Percentiles rank a stretch among this genome's conserved stretches.
These are phyloP conservation scores for Neomorphus geoffroyi DNA, from an alignment of 2,797 vertebrate species.

Conservation along the genomic window DNA sequence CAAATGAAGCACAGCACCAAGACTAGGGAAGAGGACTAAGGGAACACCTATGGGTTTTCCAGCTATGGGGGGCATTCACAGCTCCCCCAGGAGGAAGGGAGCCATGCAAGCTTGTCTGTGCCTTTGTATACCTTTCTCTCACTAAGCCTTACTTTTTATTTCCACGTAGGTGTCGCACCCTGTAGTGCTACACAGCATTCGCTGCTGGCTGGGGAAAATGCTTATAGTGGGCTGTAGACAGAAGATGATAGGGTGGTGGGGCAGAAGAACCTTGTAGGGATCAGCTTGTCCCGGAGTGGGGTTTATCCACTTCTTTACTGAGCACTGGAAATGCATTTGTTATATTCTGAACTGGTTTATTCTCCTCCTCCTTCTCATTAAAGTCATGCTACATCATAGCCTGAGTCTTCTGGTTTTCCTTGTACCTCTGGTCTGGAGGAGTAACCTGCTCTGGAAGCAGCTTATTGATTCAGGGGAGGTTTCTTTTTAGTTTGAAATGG, in stretches of 20 bases:
- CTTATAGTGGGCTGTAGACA: neutral
- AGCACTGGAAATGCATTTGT: neutral
- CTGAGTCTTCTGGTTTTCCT: neutral
- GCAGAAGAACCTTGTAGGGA: neutral
- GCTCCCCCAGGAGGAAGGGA: neutral
- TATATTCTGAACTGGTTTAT: neutral
- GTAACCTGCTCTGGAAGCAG: neutral
- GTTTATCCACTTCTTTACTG: neutral
- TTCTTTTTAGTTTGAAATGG: neutral
- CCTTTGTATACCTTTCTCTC: neutral
- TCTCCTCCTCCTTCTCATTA: slow-evolving; percentile 32
- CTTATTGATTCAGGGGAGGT: neutral
- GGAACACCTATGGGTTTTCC: neutral
- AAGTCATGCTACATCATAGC: slow-evolving; percentile 34
- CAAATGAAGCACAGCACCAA: neutral
- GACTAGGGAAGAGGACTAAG: neutral
- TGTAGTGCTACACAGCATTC: neutral
- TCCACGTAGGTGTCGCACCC: neutral
- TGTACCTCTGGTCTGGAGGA: neutral
- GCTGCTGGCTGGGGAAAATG: neutral
- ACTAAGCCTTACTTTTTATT: neutral
- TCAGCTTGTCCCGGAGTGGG: neutral
- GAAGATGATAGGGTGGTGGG: neutral
- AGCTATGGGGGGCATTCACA: neutral
- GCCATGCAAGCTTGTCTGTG: rapidly evolving